These are phyloP conservation scores for Oxyscelio sp. DNA, from an alignment of 2,888 invertebrate species.

Conservation along the genomic window DNA sequence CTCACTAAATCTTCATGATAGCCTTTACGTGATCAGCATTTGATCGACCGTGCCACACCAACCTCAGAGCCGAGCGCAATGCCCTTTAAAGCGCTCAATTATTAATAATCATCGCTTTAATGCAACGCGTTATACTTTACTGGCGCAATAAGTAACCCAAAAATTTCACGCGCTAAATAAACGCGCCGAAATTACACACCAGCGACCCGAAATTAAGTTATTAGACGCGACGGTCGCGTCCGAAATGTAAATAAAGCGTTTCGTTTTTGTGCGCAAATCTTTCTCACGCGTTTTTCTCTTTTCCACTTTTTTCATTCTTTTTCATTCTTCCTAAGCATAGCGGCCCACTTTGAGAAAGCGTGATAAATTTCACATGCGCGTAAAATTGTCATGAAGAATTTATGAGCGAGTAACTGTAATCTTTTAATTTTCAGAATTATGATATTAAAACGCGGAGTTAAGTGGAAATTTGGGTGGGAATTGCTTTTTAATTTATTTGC, in stretches of 20 bases:
- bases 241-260: constrained; percentile 55
- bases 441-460: background rate
- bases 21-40: no score
- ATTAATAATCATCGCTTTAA: constrained; percentile 52
- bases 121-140: constrained; percentile 44
- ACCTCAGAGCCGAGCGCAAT: no score
- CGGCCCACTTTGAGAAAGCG: constrained; percentile 17
- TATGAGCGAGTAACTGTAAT: background rate
- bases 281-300: background rate
- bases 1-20: no score
- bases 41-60: no score
- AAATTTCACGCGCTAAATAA: constrained; percentile 42
- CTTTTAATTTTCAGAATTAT: constrained; percentile 9
- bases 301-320: no score
- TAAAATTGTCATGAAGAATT: constrained; percentile 17
- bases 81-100: constrained; percentile 33
- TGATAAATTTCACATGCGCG: constrained; percentile 19
- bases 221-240: constrained; percentile 23
- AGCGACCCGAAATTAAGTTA: constrained; percentile 60
- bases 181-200: constrained; percentile 44
- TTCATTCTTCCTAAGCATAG: background rate
- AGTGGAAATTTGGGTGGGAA: no score
- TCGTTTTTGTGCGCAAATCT: constrained; percentile 15
- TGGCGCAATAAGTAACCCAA: constrained; percentile 59
- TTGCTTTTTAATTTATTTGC: no score